Percentiles rank a stretch among this genome's conserved stretches.
Evolutionary conservation across 2,888 invertebrate species (phyloP).

Genomic region (Biston betularia): DNA sequence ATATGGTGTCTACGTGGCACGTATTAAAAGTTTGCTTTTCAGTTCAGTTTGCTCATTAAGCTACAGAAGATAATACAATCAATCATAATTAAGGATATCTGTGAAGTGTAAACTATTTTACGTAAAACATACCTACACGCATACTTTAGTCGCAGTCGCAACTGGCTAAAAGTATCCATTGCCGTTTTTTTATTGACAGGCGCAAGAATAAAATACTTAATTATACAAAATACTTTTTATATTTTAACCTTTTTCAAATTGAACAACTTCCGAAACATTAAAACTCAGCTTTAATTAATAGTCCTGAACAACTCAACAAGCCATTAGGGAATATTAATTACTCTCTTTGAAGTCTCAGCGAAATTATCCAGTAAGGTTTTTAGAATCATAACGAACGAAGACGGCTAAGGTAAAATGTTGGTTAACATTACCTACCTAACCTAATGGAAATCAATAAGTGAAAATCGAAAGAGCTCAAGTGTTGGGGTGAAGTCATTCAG

Average conservation of each 20-base stretch:
- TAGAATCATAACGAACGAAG: conserved; percentile 40
- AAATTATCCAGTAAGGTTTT: conserved; percentile 44
- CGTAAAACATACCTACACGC: no score
- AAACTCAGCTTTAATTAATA: conserved; percentile 56
- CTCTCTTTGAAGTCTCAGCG: conserved; percentile 45
- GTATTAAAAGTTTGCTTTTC: no score
- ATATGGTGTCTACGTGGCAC: no score
- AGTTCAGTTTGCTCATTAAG: no score
- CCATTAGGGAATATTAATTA: conserved; percentile 53
- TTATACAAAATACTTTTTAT: not conserved
- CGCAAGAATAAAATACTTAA: conserved; percentile 5
- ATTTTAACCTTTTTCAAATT: conserved; percentile 10
- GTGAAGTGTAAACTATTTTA: no score
- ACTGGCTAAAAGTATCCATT: not conserved
- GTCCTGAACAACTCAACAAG: conserved; percentile 51
- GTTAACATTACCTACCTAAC: conserved; percentile 16
- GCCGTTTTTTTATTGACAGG: conserved; percentile 11
- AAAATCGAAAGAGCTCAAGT: conserved; percentile 46
- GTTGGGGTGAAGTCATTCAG: conserved; percentile 42
- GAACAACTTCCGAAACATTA: conserved; percentile 52
- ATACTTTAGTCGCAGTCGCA: no score
- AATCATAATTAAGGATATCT: no score
- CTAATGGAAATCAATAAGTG: conserved; percentile 52
- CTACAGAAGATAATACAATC: no score
- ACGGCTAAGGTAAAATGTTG: conserved; percentile 36